Evolutionary conservation across 1,140 invertebrate species (phyloP).

Genomic region (Branchinecta lynchi): DNA sequence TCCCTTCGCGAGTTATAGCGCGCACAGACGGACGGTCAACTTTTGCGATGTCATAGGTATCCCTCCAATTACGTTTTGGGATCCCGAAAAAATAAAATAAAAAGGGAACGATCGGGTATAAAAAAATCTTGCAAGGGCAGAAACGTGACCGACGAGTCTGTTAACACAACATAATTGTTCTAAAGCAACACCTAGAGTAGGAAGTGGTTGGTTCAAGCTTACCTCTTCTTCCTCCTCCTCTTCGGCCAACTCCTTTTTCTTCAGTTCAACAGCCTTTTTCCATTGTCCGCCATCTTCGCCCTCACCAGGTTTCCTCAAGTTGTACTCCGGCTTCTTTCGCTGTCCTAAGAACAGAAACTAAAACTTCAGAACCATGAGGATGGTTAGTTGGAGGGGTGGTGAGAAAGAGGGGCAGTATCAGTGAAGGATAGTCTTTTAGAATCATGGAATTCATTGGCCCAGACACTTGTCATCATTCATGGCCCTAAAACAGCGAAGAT

Average conservation of each 20-base stretch:
- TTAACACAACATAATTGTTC: no score
- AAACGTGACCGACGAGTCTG: no score
- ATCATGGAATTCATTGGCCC: neutral
- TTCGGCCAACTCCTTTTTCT: constrained; percentile 56
- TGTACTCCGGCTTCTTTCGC: constrained; percentile 63
- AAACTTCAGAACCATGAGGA: neutral
- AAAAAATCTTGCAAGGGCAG: no score
- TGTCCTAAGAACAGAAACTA: constrained; percentile 30
- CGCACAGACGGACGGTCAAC: no score
- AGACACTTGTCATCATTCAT: constrained; percentile 3
- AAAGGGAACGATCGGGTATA: no score
- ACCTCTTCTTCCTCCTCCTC: constrained; percentile 41
- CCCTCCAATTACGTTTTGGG: no score
- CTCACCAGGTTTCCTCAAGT: constrained; percentile 77
- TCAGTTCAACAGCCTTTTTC: constrained; percentile 76
- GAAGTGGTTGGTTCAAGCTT: neutral
- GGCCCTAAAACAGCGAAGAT: neutral
- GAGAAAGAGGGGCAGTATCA: neutral
- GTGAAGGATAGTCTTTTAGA: neutral
- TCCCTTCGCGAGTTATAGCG: no score
- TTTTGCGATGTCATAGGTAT: no score
- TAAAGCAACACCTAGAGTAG: no score
- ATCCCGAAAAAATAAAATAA: no score
- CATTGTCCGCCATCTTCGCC: constrained; percentile 76
- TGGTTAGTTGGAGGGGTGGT: neutral